phyloP scores from a whole-genome alignment of 2,797 vertebrate species.

The Triplophysa yarkandensis region DNA sequence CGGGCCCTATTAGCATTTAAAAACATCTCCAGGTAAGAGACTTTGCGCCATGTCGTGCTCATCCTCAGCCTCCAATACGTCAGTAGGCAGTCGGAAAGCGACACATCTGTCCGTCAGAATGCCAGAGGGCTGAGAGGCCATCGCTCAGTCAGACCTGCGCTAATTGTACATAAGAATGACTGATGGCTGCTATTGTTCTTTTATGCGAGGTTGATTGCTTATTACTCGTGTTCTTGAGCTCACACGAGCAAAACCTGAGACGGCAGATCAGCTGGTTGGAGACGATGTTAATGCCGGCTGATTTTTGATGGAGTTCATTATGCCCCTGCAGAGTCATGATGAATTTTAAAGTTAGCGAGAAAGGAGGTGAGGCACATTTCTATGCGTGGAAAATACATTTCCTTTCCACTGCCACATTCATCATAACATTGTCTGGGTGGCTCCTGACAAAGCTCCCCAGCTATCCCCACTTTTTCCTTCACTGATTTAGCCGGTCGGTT shows the following conservation, averaged over 20 bases:
- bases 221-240: conserved; percentile 47
- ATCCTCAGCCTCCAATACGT: not conserved
- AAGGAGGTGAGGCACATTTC: conserved; percentile 40
- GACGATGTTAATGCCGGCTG: conserved; percentile 44
- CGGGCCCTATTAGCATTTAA: conserved; percentile 54
- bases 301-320: conserved; percentile 51
- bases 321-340: conserved; percentile 47
- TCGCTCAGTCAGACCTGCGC: conserved; percentile 33
- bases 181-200: conserved; percentile 51
- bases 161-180: conserved; percentile 48
- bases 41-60: conserved; percentile 16
- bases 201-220: conserved; percentile 48
- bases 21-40: conserved; percentile 48
- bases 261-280: conserved; percentile 39
- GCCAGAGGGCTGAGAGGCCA: conserved; percentile 38
- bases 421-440: conserved; percentile 43
- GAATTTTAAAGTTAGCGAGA: conserved; percentile 48
- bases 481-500: conserved; percentile 45
- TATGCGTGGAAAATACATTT: conserved; percentile 33
- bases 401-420: conserved; percentile 44
- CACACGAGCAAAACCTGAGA: conserved; percentile 34
- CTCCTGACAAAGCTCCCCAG: conserved; percentile 43
- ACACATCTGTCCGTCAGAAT: conserved; percentile 28
- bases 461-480: conserved; percentile 38
- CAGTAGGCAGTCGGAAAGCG: conserved; percentile 36